These are phyloP conservation scores for Polyodon spathula DNA, from an alignment of 2,113 vertebrate genomes.

Conservation along the genomic window DNA sequence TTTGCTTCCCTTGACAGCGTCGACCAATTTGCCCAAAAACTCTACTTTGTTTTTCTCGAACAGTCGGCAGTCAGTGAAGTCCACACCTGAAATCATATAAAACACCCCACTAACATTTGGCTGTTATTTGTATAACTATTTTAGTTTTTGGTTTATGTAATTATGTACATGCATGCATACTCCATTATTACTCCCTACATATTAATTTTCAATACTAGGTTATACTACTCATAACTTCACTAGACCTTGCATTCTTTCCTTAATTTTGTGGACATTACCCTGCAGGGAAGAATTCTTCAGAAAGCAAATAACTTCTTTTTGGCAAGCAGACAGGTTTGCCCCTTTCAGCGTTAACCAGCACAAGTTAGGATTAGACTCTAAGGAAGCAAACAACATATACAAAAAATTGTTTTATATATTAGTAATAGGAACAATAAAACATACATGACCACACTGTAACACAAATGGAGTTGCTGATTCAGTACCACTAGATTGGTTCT, in stretches of 20 bases:
- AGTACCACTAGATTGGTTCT: too few species aligned
- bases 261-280: slow-evolving; percentile 42
- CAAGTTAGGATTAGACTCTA: slow-evolving; percentile 55
- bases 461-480: too few species aligned
- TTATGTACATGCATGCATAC: too few species aligned
- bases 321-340: slow-evolving; percentile 65
- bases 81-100: slow-evolving; percentile 59
- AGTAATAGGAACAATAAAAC: background rate
- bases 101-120: background rate
- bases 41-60: slow-evolving; percentile 68
- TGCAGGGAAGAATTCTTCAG: slow-evolving; percentile 60
- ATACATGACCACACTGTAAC: too few species aligned
- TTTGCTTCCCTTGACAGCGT: slow-evolving; percentile 56
- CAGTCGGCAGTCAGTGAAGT: slow-evolving; percentile 76
- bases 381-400: slow-evolving; percentile 14
- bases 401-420: background rate
- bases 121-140: too few species aligned
- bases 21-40: slow-evolving; percentile 64
- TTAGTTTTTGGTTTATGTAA: too few species aligned
- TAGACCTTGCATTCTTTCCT: background rate
- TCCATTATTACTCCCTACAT: too few species aligned
- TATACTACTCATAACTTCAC: background rate
- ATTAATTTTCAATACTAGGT: too few species aligned
- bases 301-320: slow-evolving; percentile 65
- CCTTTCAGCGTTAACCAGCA: slow-evolving; percentile 68